Evolutionary conservation across 2,888 invertebrate species (phyloP).

Genomic region (Muscina levida): DNA sequence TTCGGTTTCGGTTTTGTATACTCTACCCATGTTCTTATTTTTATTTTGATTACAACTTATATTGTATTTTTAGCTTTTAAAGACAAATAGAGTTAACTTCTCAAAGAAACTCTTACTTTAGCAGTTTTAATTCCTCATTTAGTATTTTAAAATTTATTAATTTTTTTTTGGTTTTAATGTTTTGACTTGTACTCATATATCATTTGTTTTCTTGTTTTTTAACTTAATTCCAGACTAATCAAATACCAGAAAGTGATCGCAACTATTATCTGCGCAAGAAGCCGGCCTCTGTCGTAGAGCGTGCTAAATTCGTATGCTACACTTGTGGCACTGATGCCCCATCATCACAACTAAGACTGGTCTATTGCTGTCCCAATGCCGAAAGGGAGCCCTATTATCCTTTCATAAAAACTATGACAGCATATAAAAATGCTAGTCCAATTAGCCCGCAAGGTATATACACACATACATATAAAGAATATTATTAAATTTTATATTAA

Average conservation of each 20-base stretch:
- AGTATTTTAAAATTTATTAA: background rate
- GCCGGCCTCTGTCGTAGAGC: slow-evolving; percentile 83
- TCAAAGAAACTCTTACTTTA: too few species aligned
- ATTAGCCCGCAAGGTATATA: slow-evolving; percentile 90
- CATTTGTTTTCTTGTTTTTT: slow-evolving; percentile 37
- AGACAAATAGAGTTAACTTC: too few species aligned
- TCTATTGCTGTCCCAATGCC: slow-evolving; percentile 91
- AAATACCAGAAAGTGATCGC: slow-evolving; percentile 88
- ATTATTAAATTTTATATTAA: too few species aligned
- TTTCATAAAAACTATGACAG: slow-evolving; percentile 89
- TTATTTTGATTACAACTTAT: too few species aligned
- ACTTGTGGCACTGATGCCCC: slow-evolving; percentile 92
- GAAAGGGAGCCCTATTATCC: slow-evolving; percentile 95
- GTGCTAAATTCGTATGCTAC: slow-evolving; percentile 91
- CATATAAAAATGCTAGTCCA: slow-evolving; percentile 91
- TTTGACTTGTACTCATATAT: background rate
- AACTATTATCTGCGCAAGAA: slow-evolving; percentile 90
- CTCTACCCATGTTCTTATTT: too few species aligned
- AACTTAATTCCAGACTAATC: slow-evolving; percentile 84
- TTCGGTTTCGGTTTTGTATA: too few species aligned
- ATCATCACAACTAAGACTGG: slow-evolving; percentile 88
- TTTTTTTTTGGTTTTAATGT: background rate
- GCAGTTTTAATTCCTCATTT: background rate
- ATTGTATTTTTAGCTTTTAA: too few species aligned
- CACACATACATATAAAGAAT: too few species aligned